Percentiles rank a stretch among this genome's conserved stretches.
Evolutionary conservation across 2,797 vertebrate species (phyloP).

Genomic region (Nasua narica): DNA sequence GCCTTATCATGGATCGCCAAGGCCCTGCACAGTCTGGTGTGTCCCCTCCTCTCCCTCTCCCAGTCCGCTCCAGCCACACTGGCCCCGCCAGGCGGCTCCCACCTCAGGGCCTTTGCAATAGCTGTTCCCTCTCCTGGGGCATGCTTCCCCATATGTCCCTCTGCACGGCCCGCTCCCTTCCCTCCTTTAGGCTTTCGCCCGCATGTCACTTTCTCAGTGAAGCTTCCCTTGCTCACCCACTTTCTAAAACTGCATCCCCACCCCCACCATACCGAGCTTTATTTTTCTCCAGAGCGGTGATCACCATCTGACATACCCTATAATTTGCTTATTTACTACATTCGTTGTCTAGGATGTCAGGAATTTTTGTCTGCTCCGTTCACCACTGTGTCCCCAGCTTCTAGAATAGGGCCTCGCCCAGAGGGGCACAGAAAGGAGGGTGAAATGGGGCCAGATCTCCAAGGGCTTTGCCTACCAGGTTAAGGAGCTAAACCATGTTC

Average conservation of each 20-base stretch:
- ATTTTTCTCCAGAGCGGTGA: slow-evolving; percentile 64
- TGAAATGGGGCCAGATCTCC: background rate
- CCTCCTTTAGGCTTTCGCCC: background rate
- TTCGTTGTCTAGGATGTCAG: slow-evolving; percentile 57
- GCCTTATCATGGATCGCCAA: background rate
- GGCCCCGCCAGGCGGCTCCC: background rate
- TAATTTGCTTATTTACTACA: slow-evolving; percentile 70
- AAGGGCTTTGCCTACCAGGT: background rate
- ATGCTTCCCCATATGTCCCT: background rate
- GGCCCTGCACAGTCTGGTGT: background rate
- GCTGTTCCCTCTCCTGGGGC: background rate
- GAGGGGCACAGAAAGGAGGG: background rate
- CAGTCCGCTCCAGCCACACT: background rate
- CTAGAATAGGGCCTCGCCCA: background rate
- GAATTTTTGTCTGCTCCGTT: slow-evolving; percentile 59
- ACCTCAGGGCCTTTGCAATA: background rate
- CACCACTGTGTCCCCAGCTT: slow-evolving; percentile 1
- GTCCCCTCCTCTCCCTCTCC: background rate
- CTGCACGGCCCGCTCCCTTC: background rate
- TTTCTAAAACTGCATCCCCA: slow-evolving; percentile 23
- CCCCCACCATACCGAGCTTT: slow-evolving; percentile 13
- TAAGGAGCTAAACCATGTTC: background rate
- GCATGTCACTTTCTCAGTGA: background rate
- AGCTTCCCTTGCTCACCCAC: background rate
- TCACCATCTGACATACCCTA: slow-evolving; percentile 64